Conservation (phyloP, 2,888 invertebrate species). For the Tipula vernalis region DNA sequence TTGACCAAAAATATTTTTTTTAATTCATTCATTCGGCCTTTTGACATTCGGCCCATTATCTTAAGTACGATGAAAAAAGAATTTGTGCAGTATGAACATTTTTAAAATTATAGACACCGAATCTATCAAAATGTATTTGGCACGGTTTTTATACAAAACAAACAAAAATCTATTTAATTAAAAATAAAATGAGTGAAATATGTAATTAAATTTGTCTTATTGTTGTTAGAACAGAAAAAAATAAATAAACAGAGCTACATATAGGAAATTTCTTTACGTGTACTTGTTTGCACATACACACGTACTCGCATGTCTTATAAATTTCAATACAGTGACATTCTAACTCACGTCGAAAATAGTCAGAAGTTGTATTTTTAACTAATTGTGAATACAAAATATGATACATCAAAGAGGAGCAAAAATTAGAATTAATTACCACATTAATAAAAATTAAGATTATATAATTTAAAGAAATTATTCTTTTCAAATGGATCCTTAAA, state of each 20-base stretch:
- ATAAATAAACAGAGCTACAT: neutral
- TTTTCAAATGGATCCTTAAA: no score
- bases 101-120: neutral
- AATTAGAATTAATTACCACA: no score
- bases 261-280: neutral
- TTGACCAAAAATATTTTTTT: neutral
- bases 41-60: neutral
- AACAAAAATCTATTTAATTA: neutral
- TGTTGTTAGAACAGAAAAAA: neutral
- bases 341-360: no score
- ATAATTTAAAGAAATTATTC: no score
- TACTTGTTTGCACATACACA: neutral
- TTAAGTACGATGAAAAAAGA: neutral
- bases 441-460: no score
- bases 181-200: neutral
- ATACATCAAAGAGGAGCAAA: no score
- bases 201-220: neutral
- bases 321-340: neutral
- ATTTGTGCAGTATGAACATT: neutral
- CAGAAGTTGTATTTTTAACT: no score
- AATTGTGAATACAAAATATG: no score
- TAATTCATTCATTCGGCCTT: neutral
- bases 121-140: neutral
- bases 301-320: neutral
- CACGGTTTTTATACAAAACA: neutral